Conservation (phyloP, 2,888 invertebrate genomes). For the Doris montereyensis region DNA sequence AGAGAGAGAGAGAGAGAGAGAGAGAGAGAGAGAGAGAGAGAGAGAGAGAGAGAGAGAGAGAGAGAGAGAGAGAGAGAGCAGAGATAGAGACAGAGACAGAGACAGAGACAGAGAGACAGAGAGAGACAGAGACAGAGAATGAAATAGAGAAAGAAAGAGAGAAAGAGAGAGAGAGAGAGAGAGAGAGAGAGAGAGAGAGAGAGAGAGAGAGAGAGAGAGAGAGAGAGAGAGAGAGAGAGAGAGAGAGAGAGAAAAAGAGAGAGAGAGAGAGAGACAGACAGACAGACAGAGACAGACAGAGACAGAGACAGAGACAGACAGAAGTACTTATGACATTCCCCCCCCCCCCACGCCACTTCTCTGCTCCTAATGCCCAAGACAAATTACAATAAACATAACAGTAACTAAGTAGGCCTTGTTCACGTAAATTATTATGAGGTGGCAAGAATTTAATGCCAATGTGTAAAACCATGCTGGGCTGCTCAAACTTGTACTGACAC, state of each 20-base stretch:
- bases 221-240: not conserved
- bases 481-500: too few species aligned
- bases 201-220: conserved; percentile 1
- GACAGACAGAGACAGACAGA: too few species aligned
- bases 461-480: too few species aligned
- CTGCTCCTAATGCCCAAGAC: too few species aligned
- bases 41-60: not conserved
- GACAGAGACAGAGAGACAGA: not conserved
- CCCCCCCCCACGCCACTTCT: too few species aligned
- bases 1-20: not conserved
- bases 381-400: too few species aligned
- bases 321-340: too few species aligned
- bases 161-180: not conserved
- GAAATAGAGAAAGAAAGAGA: not conserved
- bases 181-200: not conserved
- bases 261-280: too few species aligned
- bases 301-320: too few species aligned
- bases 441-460: too few species aligned
- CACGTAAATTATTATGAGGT: too few species aligned
- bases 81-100: not conserved
- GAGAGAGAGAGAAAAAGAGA: conserved; percentile 2
- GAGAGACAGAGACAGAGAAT: not conserved
- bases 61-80: not conserved
- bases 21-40: not conserved
- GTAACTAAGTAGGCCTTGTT: too few species aligned